phyloP scores from a whole-genome alignment of 1,140 invertebrate species.

The Anadara kagoshimensis region DNA sequence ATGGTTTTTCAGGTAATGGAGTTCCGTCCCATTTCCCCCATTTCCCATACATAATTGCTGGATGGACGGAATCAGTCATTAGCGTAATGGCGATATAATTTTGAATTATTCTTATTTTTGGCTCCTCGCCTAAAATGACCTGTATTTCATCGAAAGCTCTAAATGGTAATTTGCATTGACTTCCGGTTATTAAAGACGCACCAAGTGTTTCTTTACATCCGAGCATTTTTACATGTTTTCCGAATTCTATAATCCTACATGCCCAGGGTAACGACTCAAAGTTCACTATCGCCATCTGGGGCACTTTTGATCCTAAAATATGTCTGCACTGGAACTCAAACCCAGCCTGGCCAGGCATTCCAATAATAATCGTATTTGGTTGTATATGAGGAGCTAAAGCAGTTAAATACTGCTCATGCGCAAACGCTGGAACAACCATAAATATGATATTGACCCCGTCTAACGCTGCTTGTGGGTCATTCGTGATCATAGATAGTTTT shows the following conservation, averaged over 20 bases:
- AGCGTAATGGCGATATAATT: constrained; percentile 51
- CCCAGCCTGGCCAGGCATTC: constrained; percentile 51
- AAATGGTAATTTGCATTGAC: constrained; percentile 31
- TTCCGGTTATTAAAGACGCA: constrained; percentile 35
- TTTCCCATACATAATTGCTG: constrained; percentile 53
- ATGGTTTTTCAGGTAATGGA: constrained; percentile 42
- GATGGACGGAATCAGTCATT: constrained; percentile 51
- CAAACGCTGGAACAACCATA: constrained; percentile 45
- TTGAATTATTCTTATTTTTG: constrained; percentile 24
- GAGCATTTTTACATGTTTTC: constrained; percentile 32
- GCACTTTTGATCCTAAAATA: constrained; percentile 17
- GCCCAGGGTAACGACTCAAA: constrained; percentile 57
- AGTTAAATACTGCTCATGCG: constrained; percentile 46
- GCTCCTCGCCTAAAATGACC: constrained; percentile 24
- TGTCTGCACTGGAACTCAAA: constrained; percentile 51
- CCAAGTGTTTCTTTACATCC: constrained; percentile 23
- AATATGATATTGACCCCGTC: constrained; percentile 44
- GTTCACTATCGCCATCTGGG: constrained; percentile 33
- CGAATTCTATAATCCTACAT: constrained; percentile 47
- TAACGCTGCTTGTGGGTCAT: constrained; percentile 32
- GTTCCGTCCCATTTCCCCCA: constrained; percentile 60
- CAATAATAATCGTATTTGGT: constrained; percentile 38
- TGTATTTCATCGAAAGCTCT: constrained; percentile 36
- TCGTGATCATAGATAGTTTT: constrained; percentile 34
- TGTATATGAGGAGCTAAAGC: constrained; percentile 43